Evolutionary conservation across 2,888 invertebrate species (phyloP).

Genomic region (Ligdia adustata): DNA sequence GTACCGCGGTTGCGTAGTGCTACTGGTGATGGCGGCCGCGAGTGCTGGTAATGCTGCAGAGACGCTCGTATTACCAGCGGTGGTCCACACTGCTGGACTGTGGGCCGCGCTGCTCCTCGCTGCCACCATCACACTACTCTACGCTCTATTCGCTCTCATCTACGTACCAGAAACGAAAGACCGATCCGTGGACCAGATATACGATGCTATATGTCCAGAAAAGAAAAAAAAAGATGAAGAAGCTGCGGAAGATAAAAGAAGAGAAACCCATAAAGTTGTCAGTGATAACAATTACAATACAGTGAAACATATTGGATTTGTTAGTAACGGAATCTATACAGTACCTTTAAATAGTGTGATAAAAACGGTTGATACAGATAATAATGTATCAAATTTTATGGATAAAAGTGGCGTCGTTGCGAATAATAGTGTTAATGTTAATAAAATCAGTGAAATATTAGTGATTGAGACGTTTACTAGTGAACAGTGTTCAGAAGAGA

Average conservation of each 20-base stretch:
- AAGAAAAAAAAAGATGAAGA: not conserved
- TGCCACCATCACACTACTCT: slow-evolving; percentile 44
- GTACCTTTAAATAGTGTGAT: too few relatives aligned
- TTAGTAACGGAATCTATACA: too few relatives aligned
- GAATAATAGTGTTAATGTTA: too few relatives aligned
- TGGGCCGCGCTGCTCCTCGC: slow-evolving; percentile 46
- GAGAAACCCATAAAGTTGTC: too few relatives aligned
- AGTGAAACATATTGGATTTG: not conserved
- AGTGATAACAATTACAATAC: not conserved
- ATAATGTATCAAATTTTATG: too few relatives aligned
- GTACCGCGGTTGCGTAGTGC: slow-evolving; percentile 63
- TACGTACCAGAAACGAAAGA: slow-evolving; percentile 57
- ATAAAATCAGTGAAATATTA: not conserved
- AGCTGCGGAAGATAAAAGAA: not conserved
- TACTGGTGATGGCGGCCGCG: slow-evolving; percentile 49
- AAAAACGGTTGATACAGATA: too few relatives aligned
- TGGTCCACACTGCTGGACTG: slow-evolving; percentile 36
- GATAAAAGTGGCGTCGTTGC: too few relatives aligned
- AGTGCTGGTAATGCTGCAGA: slow-evolving; percentile 57
- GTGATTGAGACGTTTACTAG: not conserved
- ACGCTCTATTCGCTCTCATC: slow-evolving; percentile 42
- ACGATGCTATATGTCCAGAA: slow-evolving; percentile 28
- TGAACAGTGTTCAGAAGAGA: not conserved
- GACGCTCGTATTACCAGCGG: slow-evolving; percentile 50
- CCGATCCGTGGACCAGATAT: slow-evolving; percentile 48